A percentile compares a stretch with the other conserved stretches of the same genome.
Conservation (phyloP, 2,888 invertebrate genomes). For the Hyposoter dolosus region DNA sequence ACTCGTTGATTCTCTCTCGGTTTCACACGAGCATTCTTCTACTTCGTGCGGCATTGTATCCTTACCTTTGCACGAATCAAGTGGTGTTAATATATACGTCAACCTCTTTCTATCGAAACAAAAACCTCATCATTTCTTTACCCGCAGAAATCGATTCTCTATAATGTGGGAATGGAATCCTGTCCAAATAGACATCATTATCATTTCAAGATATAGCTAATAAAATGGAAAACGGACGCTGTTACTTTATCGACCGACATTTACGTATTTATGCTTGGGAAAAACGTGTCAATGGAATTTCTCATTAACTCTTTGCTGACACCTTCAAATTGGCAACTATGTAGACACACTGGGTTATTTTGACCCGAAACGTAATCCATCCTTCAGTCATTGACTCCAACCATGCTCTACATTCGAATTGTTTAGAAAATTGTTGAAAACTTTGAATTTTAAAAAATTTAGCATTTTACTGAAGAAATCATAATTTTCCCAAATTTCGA, state of each 20-base stretch:
- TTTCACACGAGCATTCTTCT: neutral
- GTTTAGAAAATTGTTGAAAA: too few relatives aligned
- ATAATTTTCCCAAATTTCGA: too few relatives aligned
- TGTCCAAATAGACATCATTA: neutral
- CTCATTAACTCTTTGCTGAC: neutral
- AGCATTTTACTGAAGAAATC: too few relatives aligned
- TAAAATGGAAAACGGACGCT: neutral
- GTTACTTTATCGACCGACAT: neutral
- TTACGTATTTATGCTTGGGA: neutral
- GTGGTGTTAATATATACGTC: neutral
- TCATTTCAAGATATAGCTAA: neutral
- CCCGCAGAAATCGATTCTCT: neutral
- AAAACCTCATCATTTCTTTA: neutral
- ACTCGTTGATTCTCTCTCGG: neutral
- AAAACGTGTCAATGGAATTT: neutral
- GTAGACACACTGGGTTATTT: neutral
- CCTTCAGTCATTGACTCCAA: too few relatives aligned
- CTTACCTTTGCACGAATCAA: neutral
- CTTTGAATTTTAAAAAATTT: too few relatives aligned
- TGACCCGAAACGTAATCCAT: too few relatives aligned
- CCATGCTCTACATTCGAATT: too few relatives aligned
- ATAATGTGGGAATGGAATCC: neutral
- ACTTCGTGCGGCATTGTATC: slow-evolving; percentile 2
- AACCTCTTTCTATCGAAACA: neutral
- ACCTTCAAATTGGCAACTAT: neutral